These are phyloP conservation scores for Karalla daura DNA, from an alignment of 2,797 vertebrate species.

Conservation along the genomic window DNA sequence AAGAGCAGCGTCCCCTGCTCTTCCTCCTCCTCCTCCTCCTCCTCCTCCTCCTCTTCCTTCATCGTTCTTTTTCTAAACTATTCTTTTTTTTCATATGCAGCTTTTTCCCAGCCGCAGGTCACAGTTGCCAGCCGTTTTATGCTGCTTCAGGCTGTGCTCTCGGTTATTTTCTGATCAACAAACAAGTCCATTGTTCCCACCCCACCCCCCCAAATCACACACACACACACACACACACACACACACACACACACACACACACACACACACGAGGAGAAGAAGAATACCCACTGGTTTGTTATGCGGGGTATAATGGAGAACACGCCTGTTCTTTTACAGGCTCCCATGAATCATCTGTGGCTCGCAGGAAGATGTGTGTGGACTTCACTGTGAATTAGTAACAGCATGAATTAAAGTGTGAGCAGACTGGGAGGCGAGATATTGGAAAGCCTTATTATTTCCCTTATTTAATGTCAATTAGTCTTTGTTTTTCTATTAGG, in stretches of 20 bases:
- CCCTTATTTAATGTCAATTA: neutral
- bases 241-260: no score
- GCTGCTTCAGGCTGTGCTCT: slow-evolving; percentile 48
- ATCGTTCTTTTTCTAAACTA: neutral
- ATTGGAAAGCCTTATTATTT: slow-evolving; percentile 6
- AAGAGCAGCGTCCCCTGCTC: no score
- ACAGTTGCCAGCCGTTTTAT: slow-evolving; percentile 36
- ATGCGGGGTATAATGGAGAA: slow-evolving; percentile 38
- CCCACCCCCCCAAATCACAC: no score
- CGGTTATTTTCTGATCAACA: slow-evolving; percentile 53
- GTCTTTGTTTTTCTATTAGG: neutral
- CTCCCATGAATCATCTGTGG: slow-evolving; percentile 55
- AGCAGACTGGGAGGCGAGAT: slow-evolving; percentile 21
- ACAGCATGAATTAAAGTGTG: slow-evolving; percentile 15
- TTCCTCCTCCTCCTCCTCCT: neutral
- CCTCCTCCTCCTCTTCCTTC: neutral
- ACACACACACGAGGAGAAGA: no score
- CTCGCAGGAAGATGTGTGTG: slow-evolving; percentile 17
- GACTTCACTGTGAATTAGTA: slow-evolving; percentile 13
- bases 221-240: no score
- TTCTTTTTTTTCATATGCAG: neutral
- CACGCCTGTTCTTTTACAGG: slow-evolving; percentile 30
- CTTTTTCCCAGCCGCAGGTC: slow-evolving; percentile 8
- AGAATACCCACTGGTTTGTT: slow-evolving; percentile 40
- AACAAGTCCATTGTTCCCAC: slow-evolving; percentile 49